A percentile compares a stretch with the other conserved stretches of the same genome.
These are phyloP conservation scores for Polietes domitor DNA, from an alignment of 2,888 invertebrate genomes.

Conservation along the genomic window DNA sequence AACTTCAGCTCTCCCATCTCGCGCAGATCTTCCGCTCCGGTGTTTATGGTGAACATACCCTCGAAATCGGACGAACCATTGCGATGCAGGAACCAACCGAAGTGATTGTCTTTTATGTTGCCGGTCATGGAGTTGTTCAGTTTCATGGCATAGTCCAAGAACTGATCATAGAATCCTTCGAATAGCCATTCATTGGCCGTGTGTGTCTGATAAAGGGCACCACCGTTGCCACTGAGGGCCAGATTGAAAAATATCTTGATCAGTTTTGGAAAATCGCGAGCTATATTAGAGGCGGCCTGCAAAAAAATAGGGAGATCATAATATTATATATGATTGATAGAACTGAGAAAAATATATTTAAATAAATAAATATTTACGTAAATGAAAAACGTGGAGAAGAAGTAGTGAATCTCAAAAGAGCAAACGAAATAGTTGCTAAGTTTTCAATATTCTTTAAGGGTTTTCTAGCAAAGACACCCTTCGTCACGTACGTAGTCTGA, in stretches of 20 bases:
- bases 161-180: conserved; percentile 89
- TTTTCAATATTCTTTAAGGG: too few species aligned
- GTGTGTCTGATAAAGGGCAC: conserved; percentile 83
- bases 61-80: conserved; percentile 88
- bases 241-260: conserved; percentile 82
- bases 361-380: too few species aligned
- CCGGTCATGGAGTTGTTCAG: conserved; percentile 75
- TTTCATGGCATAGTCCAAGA: conserved; percentile 83
- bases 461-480: too few species aligned
- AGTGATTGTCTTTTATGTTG: conserved; percentile 82
- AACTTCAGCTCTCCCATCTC: conserved; percentile 86
- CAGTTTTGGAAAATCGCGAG: conserved; percentile 64
- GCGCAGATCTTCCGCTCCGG: conserved; percentile 85
- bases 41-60: conserved; percentile 88
- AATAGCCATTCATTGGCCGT: conserved; percentile 87
- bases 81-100: conserved; percentile 92
- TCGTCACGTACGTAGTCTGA: too few species aligned
- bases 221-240: conserved; percentile 82
- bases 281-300: conserved; percentile 72
- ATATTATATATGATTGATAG: background rate
- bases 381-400: too few species aligned
- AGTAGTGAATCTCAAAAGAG: too few species aligned
- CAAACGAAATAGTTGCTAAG: too few species aligned
- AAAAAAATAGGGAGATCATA: background rate
- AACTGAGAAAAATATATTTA: too few species aligned